A percentile compares a stretch with the other conserved stretches of the same genome.
phyloP scores from a whole-genome alignment of 23 tunicate genomes.

The Styela clava region DNA sequence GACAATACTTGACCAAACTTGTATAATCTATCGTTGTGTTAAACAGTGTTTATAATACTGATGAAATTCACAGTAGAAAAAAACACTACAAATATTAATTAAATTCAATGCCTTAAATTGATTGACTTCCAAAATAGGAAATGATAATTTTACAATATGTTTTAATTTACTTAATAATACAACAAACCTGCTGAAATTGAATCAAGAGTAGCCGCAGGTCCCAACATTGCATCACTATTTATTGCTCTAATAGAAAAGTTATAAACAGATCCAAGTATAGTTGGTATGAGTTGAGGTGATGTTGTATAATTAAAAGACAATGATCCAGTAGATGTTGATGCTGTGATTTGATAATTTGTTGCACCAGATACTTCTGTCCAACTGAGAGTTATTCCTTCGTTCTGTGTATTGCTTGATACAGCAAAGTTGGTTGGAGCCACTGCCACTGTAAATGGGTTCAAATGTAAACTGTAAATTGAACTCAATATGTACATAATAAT shows the following conservation, averaged over 20 bases:
- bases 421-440: slow-evolving; percentile 16
- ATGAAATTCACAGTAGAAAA: too few relatives aligned
- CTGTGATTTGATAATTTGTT: not conserved
- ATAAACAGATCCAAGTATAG: slow-evolving; percentile 13
- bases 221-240: not conserved
- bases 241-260: not conserved
- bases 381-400: slow-evolving; percentile 1
- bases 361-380: slow-evolving; percentile 6
- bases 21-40: too few relatives aligned
- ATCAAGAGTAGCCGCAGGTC: not conserved
- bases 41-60: too few relatives aligned
- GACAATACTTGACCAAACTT: too few relatives aligned
- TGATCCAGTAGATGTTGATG: not conserved
- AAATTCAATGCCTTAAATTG: too few relatives aligned
- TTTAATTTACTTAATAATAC: too few relatives aligned
- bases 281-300: slow-evolving; percentile 4
- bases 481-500: too few relatives aligned
- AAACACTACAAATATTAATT: too few relatives aligned
- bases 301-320: not conserved
- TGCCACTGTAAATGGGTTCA: slow-evolving; percentile 2
- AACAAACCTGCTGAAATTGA: slow-evolving; percentile 2
- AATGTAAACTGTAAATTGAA: too few relatives aligned
- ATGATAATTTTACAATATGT: too few relatives aligned
- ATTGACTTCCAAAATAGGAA: too few relatives aligned
- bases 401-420: not conserved